Base-by-base conservation (phyloP, 2,113 vertebrate species). In the Caranx ignobilis region DNA sequence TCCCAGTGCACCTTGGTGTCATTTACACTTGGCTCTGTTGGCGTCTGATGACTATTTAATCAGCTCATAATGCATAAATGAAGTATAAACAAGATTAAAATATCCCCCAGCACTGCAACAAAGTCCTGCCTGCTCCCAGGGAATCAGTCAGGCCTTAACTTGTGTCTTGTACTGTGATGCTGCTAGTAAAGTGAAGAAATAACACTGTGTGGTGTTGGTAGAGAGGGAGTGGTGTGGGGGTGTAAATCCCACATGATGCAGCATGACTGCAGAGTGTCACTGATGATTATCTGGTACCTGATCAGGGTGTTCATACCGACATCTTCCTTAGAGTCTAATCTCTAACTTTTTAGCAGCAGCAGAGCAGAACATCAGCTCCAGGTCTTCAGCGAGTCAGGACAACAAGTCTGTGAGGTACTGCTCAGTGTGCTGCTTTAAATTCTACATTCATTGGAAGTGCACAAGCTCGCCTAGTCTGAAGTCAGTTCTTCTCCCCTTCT, bases 381-480 rank as follows among this genome's bases (percentile, higher is more conserved):
- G 62, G 64, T 55, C 90, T 35, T 81, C 90, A 35, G 72, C 68
- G 45, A 77, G 71, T 75, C 87, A 67, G 47, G 87, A 88, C 73
- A 56, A 69, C 84, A 83, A 64, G 71, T 87, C 82, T 6, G 73
- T 64, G 77, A 93, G 94, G 94, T 95, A 87, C 11, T 16, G 4
- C 32, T 41, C 6, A 32, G 0, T n/a, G 32, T 34, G 9, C 1
- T 12, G 11, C 37, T 50, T 34, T 4, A 16, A 39, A 15, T 21
- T 45, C 21, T 39, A 0, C 54, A 2, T 37, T 26, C 11, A 62
- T 50, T 19, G 4, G 2, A 7, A 12, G 2, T 63, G n/a, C 6
- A 35, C 7, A 2, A 16, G 2, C 12, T 35, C 2, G 0, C 11
- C 18, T 75, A 11, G 4, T 18, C 2, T 21, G 34, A 77, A 66